Evolutionary conservation across 2,888 invertebrate species (phyloP).

Genomic region (Apamea epomidion): DNA sequence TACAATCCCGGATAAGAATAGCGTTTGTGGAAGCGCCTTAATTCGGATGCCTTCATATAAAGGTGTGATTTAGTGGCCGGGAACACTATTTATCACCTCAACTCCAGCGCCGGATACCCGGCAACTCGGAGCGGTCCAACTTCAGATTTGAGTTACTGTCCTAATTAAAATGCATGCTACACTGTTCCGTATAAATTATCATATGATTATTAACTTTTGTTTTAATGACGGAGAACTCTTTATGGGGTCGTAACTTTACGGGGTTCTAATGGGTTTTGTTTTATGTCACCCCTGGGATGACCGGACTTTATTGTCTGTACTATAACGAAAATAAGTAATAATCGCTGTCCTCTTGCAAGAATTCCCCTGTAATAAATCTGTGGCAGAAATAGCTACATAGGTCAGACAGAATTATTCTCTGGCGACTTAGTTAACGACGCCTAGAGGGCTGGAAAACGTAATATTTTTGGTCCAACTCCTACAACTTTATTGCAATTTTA

Average conservation of each 20-base stretch:
- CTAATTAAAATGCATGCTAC: slow-evolving; percentile 74
- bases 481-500: slow-evolving; percentile 35
- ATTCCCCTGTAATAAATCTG: slow-evolving; percentile 60
- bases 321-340: slow-evolving; percentile 65
- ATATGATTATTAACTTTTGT: slow-evolving; percentile 71
- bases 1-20: slow-evolving; percentile 63
- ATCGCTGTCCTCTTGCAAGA: slow-evolving; percentile 61
- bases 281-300: slow-evolving; percentile 58
- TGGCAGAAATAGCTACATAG: slow-evolving; percentile 56
- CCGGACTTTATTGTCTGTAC: slow-evolving; percentile 64
- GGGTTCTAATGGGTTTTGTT: slow-evolving; percentile 70
- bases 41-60: slow-evolving; percentile 73
- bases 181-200: slow-evolving; percentile 68
- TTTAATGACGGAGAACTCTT: slow-evolving; percentile 68
- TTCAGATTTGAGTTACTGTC: slow-evolving; percentile 68
- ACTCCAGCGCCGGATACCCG: slow-evolving; percentile 65
- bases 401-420: slow-evolving; percentile 62
- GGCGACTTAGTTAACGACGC: slow-evolving; percentile 60
- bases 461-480: slow-evolving; percentile 30
- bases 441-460: slow-evolving; percentile 31
- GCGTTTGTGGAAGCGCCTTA: slow-evolving; percentile 63
- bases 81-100: slow-evolving; percentile 74
- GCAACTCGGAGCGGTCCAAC: slow-evolving; percentile 67
- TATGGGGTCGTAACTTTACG: slow-evolving; percentile 69
- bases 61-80: slow-evolving; percentile 76